These are phyloP conservation scores for Dermochelys coriacea DNA, from an alignment of 2,797 vertebrate genomes.

Conservation along the genomic window DNA sequence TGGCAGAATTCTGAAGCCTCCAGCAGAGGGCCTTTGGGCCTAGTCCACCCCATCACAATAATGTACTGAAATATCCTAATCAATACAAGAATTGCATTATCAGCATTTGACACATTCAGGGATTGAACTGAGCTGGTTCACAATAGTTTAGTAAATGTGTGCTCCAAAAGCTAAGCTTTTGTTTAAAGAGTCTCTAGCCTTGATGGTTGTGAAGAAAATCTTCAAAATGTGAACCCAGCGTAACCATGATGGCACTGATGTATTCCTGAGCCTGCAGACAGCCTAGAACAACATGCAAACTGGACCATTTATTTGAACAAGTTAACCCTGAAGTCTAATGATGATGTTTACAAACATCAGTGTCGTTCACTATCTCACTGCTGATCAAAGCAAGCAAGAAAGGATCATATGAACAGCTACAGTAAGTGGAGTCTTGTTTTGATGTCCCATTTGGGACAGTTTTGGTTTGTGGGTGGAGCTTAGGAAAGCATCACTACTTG, in stretches of 20 bases:
- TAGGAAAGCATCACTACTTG: background rate
- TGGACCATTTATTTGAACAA: background rate
- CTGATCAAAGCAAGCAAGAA: background rate
- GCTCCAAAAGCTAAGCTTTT: background rate
- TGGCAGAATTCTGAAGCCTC: too few relatives aligned
- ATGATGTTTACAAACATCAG: background rate
- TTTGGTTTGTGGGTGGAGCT: fast-evolving
- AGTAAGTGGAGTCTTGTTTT: fast-evolving
- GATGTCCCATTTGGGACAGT: background rate
- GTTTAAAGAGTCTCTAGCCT: background rate
- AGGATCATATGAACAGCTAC: background rate
- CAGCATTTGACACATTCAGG: background rate
- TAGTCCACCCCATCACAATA: too few relatives aligned
- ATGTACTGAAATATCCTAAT: background rate
- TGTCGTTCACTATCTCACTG: background rate
- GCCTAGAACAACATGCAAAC: fast-evolving
- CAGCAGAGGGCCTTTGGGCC: too few relatives aligned
- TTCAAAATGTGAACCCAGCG: fast-evolving
- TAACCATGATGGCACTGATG: background rate
- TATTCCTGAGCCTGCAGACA: background rate
- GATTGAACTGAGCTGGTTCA: background rate
- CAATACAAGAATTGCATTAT: background rate
- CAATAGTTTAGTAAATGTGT: background rate
- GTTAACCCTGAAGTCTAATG: background rate
- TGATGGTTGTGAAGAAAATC: background rate